These are phyloP conservation scores for Fulica atra DNA, from an alignment of 2,113 vertebrate species.

Conservation along the genomic window DNA sequence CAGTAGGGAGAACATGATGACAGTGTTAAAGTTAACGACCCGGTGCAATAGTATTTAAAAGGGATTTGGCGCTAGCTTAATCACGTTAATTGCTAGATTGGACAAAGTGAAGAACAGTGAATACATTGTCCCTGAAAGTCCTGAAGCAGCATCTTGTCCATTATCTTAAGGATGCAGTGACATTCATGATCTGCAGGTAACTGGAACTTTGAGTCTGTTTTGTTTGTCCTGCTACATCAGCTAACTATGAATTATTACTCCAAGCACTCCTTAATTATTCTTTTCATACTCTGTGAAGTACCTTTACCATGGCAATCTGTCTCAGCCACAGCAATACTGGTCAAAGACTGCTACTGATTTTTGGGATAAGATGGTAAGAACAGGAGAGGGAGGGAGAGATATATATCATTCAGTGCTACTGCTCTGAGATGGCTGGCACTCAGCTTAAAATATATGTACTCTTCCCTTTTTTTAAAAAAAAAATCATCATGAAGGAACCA, in stretches of 20 bases:
- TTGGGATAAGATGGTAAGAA: not conserved
- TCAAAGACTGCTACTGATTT: not conserved
- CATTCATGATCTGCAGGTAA: constrained; percentile 29
- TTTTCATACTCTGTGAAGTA: not conserved
- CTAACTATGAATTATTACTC: constrained; percentile 29
- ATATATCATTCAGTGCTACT: not conserved
- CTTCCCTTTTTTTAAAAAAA: not conserved
- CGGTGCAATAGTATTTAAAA: constrained; percentile 42
- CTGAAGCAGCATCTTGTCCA: constrained; percentile 26
- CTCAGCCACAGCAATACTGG: not conserved
- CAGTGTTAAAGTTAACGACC: constrained; percentile 50
- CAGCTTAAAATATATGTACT: not conserved
- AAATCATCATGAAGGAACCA: not conserved
- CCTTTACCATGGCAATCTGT: not conserved
- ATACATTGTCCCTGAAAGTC: constrained; percentile 31
- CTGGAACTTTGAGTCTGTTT: not conserved
- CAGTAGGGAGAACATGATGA: constrained; percentile 37
- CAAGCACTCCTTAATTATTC: not conserved
- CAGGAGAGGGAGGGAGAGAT: not conserved
- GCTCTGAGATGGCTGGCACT: not conserved
- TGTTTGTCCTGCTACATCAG: constrained; percentile 19
- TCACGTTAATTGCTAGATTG: constrained; percentile 55
- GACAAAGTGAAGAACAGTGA: constrained; percentile 45
- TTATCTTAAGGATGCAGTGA: constrained; percentile 33
- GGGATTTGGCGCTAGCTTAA: constrained; percentile 43